Percentiles rank a stretch among this genome's conserved stretches.
Evolutionary conservation across 2,797 vertebrate species (phyloP).

Genomic region (Rhinogobio ventralis): DNA sequence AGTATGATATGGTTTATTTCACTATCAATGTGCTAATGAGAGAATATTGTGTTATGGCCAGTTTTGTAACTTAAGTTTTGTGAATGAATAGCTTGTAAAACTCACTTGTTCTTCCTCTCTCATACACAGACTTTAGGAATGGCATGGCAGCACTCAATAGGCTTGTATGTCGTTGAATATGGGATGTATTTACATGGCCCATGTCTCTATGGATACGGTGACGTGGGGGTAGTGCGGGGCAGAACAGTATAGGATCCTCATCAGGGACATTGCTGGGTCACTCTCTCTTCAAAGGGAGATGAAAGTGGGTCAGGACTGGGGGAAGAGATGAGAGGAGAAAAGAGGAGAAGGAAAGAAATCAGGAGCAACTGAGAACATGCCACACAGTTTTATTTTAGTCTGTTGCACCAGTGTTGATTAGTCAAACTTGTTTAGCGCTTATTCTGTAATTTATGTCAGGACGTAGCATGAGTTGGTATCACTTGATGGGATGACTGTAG

Average conservation of each 20-base stretch:
- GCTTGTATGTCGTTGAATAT: constrained; percentile 26
- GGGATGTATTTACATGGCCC: constrained; percentile 35
- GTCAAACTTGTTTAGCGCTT: not conserved
- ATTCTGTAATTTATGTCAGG: not conserved
- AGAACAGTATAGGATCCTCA: constrained; percentile 63
- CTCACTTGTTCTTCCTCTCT: not conserved
- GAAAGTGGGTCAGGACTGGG: constrained; percentile 66
- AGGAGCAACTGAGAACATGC: constrained; percentile 47
- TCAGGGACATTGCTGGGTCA: constrained; percentile 67
- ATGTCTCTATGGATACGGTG: constrained; percentile 38
- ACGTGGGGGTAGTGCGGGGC: constrained; percentile 30
- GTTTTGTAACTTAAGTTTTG: not conserved
- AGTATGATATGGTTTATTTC: not conserved
- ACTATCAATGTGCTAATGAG: not conserved
- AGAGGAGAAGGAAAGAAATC: constrained; percentile 40
- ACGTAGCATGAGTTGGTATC: constrained; percentile 5
- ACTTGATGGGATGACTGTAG: not conserved
- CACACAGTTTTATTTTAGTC: constrained; percentile 45
- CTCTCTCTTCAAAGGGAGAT: constrained; percentile 65
- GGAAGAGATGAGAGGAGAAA: constrained; percentile 49
- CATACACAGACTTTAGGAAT: not conserved
- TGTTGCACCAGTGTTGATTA: constrained; percentile 20
- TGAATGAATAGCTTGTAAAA: not conserved
- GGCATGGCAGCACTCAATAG: not conserved
- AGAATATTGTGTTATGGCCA: not conserved